These are phyloP conservation scores for Zoanthus sansibaricus DNA, from an alignment of 92 coral and sea anemone genomes.

Conservation along the genomic window DNA sequence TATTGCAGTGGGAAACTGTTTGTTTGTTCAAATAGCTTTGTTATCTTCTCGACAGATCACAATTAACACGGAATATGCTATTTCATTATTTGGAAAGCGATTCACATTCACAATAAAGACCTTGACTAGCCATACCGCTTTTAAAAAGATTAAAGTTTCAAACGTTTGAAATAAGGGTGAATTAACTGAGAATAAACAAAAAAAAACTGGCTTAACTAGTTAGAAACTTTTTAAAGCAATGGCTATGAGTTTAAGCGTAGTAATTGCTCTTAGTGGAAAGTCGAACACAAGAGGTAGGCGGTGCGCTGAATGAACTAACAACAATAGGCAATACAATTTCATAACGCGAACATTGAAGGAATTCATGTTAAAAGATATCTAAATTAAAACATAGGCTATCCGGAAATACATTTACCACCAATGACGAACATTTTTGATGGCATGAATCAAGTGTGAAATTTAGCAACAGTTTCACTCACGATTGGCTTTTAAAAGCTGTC, in stretches of 20 bases:
- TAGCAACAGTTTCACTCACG: background rate
- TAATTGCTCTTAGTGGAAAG: slow-evolving; percentile 17
- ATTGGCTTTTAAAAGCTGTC: too few relatives aligned
- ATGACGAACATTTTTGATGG: background rate
- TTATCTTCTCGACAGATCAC: slow-evolving; percentile 12
- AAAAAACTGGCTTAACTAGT: background rate
- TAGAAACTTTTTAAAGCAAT: background rate
- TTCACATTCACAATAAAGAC: background rate
- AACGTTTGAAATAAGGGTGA: background rate
- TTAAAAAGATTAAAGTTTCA: background rate
- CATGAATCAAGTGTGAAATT: background rate
- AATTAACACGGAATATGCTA: slow-evolving; percentile 10
- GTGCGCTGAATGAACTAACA: background rate
- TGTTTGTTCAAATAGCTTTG: background rate
- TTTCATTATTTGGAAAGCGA: background rate
- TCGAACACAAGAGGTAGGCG: slow-evolving; percentile 23
- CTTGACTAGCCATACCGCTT: background rate
- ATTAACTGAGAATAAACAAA: background rate
- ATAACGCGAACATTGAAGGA: slow-evolving; percentile 21
- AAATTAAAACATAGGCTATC: slow-evolving; percentile 4
- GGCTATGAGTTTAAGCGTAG: background rate
- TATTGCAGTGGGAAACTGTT: background rate
- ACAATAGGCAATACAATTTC: slow-evolving; percentile 13
- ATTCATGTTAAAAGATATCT: slow-evolving; percentile 37
- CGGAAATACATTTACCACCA: slow-evolving; percentile 10